Conservation (phyloP, 2,797 vertebrate species). For the Eurystomus glaucurus region DNA sequence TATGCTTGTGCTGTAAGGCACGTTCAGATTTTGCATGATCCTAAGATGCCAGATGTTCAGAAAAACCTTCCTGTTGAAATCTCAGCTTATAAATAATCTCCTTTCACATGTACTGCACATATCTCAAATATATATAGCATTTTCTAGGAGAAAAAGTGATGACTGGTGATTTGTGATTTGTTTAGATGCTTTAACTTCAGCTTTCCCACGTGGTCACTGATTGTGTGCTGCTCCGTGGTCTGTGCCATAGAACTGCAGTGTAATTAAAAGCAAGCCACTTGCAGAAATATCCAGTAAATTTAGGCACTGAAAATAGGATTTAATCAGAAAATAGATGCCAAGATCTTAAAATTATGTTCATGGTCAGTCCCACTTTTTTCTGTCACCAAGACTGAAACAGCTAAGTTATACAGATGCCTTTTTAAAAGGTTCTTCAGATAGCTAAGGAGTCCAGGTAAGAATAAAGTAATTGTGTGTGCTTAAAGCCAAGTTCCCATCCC, state of each 20-base stretch:
- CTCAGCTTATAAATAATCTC: not conserved
- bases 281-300: not conserved
- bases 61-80: not conserved
- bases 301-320: not conserved
- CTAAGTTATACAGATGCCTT: not conserved
- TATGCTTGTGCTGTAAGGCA: not conserved
- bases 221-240: not conserved
- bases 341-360: not conserved
- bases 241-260: not conserved
- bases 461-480: not conserved
- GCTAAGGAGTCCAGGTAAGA: not conserved
- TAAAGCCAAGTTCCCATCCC: not conserved
- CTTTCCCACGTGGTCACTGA: not conserved
- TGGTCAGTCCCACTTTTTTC: rapidly evolving
- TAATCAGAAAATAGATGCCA: not conserved
- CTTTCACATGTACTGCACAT: not conserved
- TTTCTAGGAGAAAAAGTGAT: not conserved
- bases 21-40: not conserved
- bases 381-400: not conserved
- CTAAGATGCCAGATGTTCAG: not conserved
- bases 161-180: not conserved
- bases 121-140: not conserved
- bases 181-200: not conserved
- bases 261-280: not conserved
- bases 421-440: not conserved